Evolutionary conservation across 2,888 invertebrate species (phyloP).

Genomic region (Gisinianus flammeolus): DNA sequence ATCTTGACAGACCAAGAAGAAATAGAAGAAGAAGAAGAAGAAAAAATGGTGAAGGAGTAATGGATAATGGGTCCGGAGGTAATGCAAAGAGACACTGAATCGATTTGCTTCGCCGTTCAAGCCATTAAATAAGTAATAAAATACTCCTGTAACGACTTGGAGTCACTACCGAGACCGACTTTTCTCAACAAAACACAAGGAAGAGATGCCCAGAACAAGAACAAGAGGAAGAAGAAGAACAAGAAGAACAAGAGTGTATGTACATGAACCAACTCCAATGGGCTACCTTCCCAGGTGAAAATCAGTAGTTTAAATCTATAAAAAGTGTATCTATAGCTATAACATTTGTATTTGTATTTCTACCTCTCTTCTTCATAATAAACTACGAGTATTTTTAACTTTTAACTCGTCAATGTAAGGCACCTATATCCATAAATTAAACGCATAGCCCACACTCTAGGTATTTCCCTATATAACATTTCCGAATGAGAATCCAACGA

Average conservation of each 20-base stretch:
- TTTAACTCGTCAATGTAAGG: slow-evolving; percentile 4
- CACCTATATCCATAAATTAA: slow-evolving; percentile 12
- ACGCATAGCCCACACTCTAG: background rate
- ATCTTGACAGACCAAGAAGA: too few species aligned
- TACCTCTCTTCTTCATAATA: background rate
- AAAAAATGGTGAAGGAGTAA: background rate
- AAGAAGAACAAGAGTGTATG: background rate
- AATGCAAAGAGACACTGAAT: slow-evolving; percentile 41
- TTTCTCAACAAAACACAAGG: background rate
- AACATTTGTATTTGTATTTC: background rate
- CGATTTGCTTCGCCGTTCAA: slow-evolving; percentile 35
- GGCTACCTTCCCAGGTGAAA: background rate
- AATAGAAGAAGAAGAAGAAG: too few species aligned
- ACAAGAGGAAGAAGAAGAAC: background rate
- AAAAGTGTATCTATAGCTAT: background rate
- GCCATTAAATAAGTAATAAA: slow-evolving; percentile 42
- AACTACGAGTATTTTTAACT: background rate
- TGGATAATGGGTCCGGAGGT: slow-evolving; percentile 32
- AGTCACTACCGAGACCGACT: slow-evolving; percentile 33
- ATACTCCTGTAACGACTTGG: slow-evolving; percentile 37
- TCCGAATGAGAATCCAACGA: background rate
- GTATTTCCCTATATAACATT: background rate
- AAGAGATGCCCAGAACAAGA: background rate
- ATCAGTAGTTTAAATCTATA: background rate
- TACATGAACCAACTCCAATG: too few species aligned